phyloP scores from a whole-genome alignment of 2,113 vertebrate species.

The Hemicordylus capensis region DNA sequence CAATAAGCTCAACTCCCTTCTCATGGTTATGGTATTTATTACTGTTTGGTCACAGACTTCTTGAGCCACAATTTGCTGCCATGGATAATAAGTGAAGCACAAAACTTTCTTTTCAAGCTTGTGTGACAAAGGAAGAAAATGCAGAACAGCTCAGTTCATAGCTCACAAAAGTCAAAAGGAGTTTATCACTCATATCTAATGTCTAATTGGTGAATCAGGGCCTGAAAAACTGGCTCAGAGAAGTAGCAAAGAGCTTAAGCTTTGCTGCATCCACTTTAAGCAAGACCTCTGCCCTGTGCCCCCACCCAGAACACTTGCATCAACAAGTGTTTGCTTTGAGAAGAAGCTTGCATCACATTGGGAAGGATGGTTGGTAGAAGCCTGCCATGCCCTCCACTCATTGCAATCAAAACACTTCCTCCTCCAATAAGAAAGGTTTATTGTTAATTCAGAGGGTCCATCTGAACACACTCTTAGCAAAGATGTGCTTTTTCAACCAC shows the following conservation, averaged over 20 bases:
- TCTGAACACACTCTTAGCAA: not conserved
- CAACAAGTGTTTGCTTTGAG: not conserved
- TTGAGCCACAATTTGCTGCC: constrained; percentile 18
- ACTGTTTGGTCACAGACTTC: constrained; percentile 23
- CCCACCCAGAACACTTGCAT: not conserved
- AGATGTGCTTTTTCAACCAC: not conserved
- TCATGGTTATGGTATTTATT: constrained; percentile 38
- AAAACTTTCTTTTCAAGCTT: constrained; percentile 20
- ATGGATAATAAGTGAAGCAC: constrained; percentile 33
- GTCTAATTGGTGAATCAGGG: not conserved
- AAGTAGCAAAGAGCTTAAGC: not conserved
- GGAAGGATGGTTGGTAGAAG: not conserved
- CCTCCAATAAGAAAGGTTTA: not conserved
- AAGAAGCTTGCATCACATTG: not conserved
- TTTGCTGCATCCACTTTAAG: not conserved
- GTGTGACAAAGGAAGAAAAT: constrained; percentile 12
- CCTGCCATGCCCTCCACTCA: too few relatives aligned
- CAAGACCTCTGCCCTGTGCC: not conserved
- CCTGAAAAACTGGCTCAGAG: not conserved
- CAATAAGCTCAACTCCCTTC: constrained; percentile 30
- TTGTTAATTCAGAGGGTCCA: not conserved
- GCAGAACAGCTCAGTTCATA: not conserved
- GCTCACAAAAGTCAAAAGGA: not conserved
- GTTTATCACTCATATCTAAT: not conserved
- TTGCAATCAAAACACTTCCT: not conserved